Percentiles rank a stretch among this genome's conserved stretches.
Evolutionary conservation across 2,113 vertebrate species (phyloP).

Genomic region (Oncorhynchus nerka): DNA sequence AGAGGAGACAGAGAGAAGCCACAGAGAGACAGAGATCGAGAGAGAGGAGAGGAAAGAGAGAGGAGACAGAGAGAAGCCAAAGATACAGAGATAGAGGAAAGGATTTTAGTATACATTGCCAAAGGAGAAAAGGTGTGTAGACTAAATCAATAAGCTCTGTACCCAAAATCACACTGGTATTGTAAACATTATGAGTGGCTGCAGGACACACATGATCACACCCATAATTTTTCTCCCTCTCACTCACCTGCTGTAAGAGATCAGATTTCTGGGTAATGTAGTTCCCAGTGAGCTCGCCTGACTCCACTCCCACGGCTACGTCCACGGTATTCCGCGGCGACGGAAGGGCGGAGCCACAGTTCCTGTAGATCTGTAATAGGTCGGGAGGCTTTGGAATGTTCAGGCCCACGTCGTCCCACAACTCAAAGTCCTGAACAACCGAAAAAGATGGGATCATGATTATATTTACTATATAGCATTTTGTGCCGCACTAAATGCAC

Average conservation of each 20-base stretch:
- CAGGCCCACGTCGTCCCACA: slow-evolving; percentile 98
- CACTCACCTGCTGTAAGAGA: slow-evolving; percentile 57
- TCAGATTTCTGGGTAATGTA: slow-evolving; percentile 51
- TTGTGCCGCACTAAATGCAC: background rate
- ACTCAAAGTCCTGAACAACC: slow-evolving; percentile 90
- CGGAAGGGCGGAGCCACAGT: slow-evolving; percentile 81
- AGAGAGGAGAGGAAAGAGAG: too few relatives aligned
- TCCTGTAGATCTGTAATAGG: slow-evolving; percentile 92
- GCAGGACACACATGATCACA: background rate
- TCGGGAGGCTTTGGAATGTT: slow-evolving; percentile 97
- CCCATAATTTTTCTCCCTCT: background rate
- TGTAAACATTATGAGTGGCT: background rate
- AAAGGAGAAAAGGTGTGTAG: too few relatives aligned
- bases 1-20: background rate
- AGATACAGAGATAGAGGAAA: too few relatives aligned
- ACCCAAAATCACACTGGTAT: too few relatives aligned
- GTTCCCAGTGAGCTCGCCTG: slow-evolving; percentile 79
- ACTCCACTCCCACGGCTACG: slow-evolving; percentile 84
- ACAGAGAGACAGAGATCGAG: background rate
- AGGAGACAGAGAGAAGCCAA: too few relatives aligned
- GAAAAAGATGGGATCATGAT: background rate
- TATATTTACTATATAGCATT: background rate
- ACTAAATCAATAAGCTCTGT: too few relatives aligned
- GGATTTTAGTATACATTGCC: too few relatives aligned
- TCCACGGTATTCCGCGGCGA: slow-evolving; percentile 79